Evolutionary conservation across 1,140 invertebrate genomes (phyloP).

Genomic region (Ptiloglossa arizonensis): DNA sequence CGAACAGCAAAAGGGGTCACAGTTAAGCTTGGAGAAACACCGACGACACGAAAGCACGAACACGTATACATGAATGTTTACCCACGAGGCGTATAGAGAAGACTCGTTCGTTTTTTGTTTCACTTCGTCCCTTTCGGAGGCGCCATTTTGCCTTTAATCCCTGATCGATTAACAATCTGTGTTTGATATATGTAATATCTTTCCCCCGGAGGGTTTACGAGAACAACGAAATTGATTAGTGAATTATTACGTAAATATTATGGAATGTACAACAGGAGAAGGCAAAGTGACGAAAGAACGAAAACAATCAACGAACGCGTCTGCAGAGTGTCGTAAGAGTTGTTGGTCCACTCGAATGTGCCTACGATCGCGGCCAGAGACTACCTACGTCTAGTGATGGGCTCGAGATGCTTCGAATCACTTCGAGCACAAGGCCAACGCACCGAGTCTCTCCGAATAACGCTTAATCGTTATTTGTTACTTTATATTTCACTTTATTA

Average conservation of each 20-base stretch:
- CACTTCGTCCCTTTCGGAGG: not conserved
- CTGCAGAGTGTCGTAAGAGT: not conserved
- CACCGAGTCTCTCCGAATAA: too few species aligned
- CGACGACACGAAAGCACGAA: conserved; percentile 26
- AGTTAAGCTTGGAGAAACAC: conserved; percentile 46
- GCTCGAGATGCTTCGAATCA: conserved; percentile 32
- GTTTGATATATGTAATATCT: too few species aligned
- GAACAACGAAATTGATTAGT: not conserved
- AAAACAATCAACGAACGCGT: conserved; percentile 12
- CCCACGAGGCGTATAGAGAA: not conserved
- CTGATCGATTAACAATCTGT: not conserved
- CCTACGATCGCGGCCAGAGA: conserved; percentile 64
- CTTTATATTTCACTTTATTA: too few species aligned
- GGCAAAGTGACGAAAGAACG: not conserved
- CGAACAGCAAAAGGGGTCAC: conserved; percentile 1
- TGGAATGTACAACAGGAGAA: not conserved
- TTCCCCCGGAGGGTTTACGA: not conserved
- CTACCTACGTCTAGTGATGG: conserved; percentile 50
- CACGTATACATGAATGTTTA: conserved; percentile 33
- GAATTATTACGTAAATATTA: too few species aligned
- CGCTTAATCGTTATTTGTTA: not conserved
- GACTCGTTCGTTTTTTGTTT: not conserved
- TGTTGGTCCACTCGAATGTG: conserved; percentile 60
- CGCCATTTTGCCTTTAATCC: not conserved
- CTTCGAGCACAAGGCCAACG: not conserved